Evolutionary conservation across 2,113 vertebrate genomes (phyloP).

Genomic region (Rhombomys opimus): DNA sequence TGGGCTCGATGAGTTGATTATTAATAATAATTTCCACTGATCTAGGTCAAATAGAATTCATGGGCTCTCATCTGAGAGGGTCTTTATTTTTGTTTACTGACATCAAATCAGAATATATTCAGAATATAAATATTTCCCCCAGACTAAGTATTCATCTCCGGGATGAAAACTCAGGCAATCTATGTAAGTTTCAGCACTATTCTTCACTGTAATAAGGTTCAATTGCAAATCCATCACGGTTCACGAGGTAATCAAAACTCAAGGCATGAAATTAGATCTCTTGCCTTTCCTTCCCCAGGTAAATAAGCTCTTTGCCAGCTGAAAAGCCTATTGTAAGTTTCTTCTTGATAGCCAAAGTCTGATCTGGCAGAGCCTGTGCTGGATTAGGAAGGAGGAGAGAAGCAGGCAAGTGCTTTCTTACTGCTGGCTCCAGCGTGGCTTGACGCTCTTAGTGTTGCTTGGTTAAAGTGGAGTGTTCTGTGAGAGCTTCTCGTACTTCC

Average conservation of each 20-base stretch:
- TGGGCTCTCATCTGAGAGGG: background rate
- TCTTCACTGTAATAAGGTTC: background rate
- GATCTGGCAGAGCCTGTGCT: background rate
- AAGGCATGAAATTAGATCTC: background rate
- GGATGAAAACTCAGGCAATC: background rate
- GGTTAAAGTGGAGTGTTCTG: background rate
- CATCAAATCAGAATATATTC: background rate
- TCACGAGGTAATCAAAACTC: background rate
- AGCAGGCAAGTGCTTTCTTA: background rate
- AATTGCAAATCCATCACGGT: background rate
- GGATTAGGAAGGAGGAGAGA: background rate
- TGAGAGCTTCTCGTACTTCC: background rate
- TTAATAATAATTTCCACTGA: background rate
- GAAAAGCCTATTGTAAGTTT: background rate
- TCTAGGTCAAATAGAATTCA: background rate
- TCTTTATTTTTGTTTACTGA: background rate
- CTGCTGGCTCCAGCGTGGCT: background rate
- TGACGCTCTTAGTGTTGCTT: background rate
- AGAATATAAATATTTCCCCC: conserved; percentile 2
- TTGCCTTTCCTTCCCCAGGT: background rate
- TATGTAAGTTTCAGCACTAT: background rate
- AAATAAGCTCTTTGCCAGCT: background rate
- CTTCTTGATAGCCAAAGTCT: background rate
- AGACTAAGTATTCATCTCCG: conserved; percentile 6
- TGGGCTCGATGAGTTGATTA: background rate